Evolutionary conservation across 2,113 vertebrate species (phyloP).

Genomic region (Eclectus roratus): DNA sequence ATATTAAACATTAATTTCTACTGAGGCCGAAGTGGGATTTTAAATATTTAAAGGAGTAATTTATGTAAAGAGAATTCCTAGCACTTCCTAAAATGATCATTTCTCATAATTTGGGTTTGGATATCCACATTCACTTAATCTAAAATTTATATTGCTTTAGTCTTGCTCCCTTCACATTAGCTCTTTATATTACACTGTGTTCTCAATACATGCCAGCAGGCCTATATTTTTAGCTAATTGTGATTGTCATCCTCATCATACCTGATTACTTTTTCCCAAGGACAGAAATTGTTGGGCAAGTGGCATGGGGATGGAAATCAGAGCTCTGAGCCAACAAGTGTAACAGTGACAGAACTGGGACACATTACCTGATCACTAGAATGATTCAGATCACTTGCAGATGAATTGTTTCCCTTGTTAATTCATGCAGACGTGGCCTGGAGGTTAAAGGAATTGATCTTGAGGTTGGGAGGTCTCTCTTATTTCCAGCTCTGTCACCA

Average conservation of each 20-base stretch:
- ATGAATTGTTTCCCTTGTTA: constrained; percentile 48
- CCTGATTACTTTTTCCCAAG: constrained; percentile 40
- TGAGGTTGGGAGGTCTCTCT: neutral
- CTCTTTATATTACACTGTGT: neutral
- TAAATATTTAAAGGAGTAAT: constrained; percentile 53
- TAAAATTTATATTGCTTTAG: constrained; percentile 3
- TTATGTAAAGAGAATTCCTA: constrained; percentile 37
- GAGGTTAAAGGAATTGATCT: constrained; percentile 33
- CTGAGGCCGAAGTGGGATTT: constrained; percentile 39
- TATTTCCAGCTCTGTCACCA: neutral
- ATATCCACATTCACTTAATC: constrained; percentile 21
- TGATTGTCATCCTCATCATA: constrained; percentile 39
- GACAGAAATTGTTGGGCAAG: constrained; percentile 35
- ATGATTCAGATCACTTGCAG: constrained; percentile 27
- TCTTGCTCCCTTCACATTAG: neutral
- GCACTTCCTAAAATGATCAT: constrained; percentile 1
- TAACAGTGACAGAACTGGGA: constrained; percentile 18
- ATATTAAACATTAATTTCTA: constrained; percentile 59
- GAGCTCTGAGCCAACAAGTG: constrained; percentile 24
- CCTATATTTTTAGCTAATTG: constrained; percentile 27
- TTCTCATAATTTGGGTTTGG: constrained; percentile 25
- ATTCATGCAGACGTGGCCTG: neutral
- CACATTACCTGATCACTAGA: constrained; percentile 4
- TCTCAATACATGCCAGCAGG: constrained; percentile 1
- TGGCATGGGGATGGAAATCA: constrained; percentile 16